Evolutionary conservation across 1,140 invertebrate species (phyloP).

Genomic region (Drosophila virilis): DNA sequence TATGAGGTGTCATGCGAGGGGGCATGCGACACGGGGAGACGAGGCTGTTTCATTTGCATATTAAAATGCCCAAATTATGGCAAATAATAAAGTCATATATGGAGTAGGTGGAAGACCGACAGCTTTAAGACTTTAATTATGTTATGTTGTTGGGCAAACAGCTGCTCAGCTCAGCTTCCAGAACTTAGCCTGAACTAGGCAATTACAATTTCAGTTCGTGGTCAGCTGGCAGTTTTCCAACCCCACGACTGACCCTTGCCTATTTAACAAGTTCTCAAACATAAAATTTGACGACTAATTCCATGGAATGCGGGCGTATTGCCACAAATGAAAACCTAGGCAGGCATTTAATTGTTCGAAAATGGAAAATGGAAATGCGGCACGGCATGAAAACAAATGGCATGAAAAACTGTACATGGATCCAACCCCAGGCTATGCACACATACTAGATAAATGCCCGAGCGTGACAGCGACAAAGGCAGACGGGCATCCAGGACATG

Average conservation of each 20-base stretch:
- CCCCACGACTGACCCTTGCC: conserved; percentile 29
- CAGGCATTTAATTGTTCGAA: conserved; percentile 42
- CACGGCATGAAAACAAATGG: conserved; percentile 43
- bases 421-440: neutral
- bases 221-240: conserved; percentile 21
- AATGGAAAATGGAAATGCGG: conserved; percentile 24
- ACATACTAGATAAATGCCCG: conserved; percentile 13
- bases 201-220: conserved; percentile 39
- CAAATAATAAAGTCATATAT: conserved; percentile 32
- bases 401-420: conserved; percentile 16
- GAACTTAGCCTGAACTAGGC: conserved; percentile 18
- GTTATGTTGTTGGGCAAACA: neutral
- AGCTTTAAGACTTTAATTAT: conserved; percentile 5
- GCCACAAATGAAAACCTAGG: neutral
- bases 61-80: conserved; percentile 34
- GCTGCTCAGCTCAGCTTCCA: neutral
- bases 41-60: conserved; percentile 40
- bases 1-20: conserved; percentile 42
- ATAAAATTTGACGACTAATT: conserved; percentile 57
- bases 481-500: conserved; percentile 23
- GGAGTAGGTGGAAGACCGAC: conserved; percentile 1
- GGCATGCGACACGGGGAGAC: neutral
- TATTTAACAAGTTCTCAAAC: neutral
- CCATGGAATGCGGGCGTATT: conserved; percentile 64
- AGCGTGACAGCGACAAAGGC: conserved; percentile 63